These are phyloP conservation scores for Sarcophaga peregrina DNA, from an alignment of 1,140 invertebrate genomes.

Conservation along the genomic window DNA sequence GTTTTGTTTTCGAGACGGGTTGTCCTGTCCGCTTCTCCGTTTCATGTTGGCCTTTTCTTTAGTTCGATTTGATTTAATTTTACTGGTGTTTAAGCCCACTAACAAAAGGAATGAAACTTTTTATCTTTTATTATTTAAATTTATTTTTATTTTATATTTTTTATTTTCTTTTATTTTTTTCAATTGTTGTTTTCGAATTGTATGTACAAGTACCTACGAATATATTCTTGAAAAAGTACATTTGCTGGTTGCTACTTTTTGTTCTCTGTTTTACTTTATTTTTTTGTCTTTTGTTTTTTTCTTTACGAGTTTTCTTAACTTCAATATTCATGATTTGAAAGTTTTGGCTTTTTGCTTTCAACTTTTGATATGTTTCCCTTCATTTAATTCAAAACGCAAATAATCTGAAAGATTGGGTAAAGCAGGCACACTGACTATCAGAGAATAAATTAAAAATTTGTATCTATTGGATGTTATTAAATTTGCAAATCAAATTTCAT, in stretches of 20 bases:
- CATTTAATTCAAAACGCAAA: not conserved
- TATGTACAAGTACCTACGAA: not conserved
- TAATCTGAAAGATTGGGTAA: not conserved
- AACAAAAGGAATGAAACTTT: not conserved
- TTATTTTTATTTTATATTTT: not conserved
- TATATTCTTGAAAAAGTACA: not conserved
- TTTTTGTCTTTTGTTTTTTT: too few species aligned
- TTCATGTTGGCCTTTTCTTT: not conserved
- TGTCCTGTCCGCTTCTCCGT: not conserved
- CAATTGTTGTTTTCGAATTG: not conserved
- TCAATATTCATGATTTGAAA: not conserved
- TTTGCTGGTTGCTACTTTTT: not conserved
- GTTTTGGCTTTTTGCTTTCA: not conserved
- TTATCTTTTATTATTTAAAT: constrained; percentile 20
- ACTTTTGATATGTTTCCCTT: too few species aligned
- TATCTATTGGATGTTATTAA: too few species aligned
- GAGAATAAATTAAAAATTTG: too few species aligned
- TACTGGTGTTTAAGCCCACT: constrained; percentile 13
- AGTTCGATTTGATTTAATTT: not conserved
- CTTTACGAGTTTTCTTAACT: not conserved
- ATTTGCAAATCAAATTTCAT: too few species aligned
- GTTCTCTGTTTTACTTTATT: not conserved
- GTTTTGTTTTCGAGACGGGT: too few species aligned
- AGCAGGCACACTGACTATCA: too few species aligned
- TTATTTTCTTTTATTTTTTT: not conserved